Evolutionary conservation across 2,797 vertebrate genomes (phyloP).

Genomic region (Novumbra hubbsi): DNA sequence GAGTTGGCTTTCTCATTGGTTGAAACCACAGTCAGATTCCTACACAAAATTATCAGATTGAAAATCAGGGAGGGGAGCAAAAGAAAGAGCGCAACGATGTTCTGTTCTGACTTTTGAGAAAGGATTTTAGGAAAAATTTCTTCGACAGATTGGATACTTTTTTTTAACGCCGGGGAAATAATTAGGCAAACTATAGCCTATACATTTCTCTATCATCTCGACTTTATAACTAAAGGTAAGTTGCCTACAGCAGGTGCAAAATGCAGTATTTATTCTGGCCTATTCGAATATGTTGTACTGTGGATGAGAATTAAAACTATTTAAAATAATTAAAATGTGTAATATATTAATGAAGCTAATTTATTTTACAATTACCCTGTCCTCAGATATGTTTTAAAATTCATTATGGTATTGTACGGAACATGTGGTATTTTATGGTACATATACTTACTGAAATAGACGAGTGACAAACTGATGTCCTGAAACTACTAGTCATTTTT

Average conservation of each 20-base stretch:
- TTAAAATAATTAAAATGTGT: not conserved
- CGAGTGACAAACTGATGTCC: not conserved
- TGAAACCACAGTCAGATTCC: slow-evolving; percentile 78
- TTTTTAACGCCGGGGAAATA: not conserved
- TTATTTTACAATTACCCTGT: not conserved
- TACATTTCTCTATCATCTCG: not conserved
- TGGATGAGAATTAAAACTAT: not conserved
- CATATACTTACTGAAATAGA: not conserved
- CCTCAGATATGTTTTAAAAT: not conserved
- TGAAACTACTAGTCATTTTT: not conserved
- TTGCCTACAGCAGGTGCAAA: not conserved
- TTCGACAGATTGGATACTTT: slow-evolving; percentile 3
- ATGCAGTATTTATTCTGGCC: not conserved
- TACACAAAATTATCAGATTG: slow-evolving; percentile 78
- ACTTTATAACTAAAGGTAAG: slow-evolving; percentile 45
- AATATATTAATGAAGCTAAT: not conserved
- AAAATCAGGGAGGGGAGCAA: slow-evolving; percentile 78
- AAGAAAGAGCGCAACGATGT: slow-evolving; percentile 54
- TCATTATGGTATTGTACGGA: no score
- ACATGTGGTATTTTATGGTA: not conserved
- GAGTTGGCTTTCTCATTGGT: slow-evolving; percentile 67
- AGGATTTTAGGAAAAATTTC: slow-evolving; percentile 52
- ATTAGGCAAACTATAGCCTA: not conserved
- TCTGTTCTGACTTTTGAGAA: slow-evolving; percentile 60
- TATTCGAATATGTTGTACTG: not conserved